Conservation (phyloP, 2,113 vertebrate species). For the Cariama cristata region DNA sequence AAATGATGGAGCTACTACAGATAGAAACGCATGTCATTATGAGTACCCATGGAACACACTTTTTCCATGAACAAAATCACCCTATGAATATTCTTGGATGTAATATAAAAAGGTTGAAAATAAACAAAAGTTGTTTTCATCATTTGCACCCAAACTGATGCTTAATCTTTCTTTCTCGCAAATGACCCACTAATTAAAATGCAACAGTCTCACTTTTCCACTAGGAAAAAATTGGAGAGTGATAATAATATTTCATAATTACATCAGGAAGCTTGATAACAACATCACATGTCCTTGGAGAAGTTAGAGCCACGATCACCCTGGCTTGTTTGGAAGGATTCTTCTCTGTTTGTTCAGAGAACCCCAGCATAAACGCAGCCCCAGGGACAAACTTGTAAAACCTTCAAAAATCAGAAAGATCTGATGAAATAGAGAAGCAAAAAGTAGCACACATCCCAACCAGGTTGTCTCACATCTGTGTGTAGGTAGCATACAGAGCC, state of each 20-base stretch:
- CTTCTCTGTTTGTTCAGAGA: constrained; percentile 46
- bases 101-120: neutral
- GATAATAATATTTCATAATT: constrained; percentile 26
- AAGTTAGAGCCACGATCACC: constrained; percentile 66
- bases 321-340: constrained; percentile 74
- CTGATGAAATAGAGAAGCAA: neutral
- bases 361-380: constrained; percentile 46
- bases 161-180: neutral
- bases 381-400: constrained; percentile 54
- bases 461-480: neutral
- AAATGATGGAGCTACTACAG: neutral
- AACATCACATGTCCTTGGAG: constrained; percentile 66
- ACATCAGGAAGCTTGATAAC: constrained; percentile 77
- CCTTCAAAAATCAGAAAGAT: constrained; percentile 69
- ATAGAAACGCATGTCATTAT: neutral
- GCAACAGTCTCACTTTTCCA: neutral
- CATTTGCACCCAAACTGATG: neutral
- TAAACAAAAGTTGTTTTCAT: neutral
- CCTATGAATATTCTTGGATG: neutral
- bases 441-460: neutral
- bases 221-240: neutral
- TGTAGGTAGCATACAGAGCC: neutral
- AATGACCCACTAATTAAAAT: neutral
- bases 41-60: neutral
- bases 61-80: neutral